These are phyloP conservation scores for Papilio protenor DNA, from an alignment of 2,888 invertebrate genomes.

Conservation along the genomic window DNA sequence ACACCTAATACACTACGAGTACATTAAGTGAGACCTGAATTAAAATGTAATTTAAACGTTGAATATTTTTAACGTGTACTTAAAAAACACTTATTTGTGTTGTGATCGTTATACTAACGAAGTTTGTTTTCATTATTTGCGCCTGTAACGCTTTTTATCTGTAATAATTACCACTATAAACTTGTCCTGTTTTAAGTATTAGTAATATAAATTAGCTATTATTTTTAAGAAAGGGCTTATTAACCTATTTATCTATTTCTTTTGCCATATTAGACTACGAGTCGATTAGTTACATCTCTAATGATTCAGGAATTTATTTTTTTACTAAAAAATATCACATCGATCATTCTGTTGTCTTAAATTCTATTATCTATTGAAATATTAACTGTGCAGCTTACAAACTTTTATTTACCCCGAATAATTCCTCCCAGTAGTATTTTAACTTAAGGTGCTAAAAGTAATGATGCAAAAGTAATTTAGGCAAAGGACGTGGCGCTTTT, in stretches of 20 bases:
- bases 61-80: constrained; percentile 3
- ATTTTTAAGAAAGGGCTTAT: neutral
- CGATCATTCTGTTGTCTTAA: neutral
- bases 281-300: neutral
- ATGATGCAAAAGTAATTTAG: constrained; percentile 38
- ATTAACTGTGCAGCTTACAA: neutral
- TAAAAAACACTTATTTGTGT: constrained; percentile 16
- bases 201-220: neutral
- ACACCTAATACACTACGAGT: neutral
- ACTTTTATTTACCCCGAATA: neutral
- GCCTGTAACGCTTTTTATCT: neutral
- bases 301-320: neutral
- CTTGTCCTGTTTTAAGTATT: neutral
- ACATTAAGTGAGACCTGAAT: constrained; percentile 7
- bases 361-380: neutral
- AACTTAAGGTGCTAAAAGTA: constrained; percentile 17
- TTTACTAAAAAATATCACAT: neutral
- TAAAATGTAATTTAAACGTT: constrained; percentile 23
- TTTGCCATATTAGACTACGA: neutral
- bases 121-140: neutral
- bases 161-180: neutral
- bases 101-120: neutral
- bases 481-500: constrained; percentile 25
- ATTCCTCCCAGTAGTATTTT: neutral
- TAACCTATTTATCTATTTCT: neutral